Base-by-base conservation (phyloP, 2,113 vertebrate genomes). In the Entelurus aequoreus region DNA sequence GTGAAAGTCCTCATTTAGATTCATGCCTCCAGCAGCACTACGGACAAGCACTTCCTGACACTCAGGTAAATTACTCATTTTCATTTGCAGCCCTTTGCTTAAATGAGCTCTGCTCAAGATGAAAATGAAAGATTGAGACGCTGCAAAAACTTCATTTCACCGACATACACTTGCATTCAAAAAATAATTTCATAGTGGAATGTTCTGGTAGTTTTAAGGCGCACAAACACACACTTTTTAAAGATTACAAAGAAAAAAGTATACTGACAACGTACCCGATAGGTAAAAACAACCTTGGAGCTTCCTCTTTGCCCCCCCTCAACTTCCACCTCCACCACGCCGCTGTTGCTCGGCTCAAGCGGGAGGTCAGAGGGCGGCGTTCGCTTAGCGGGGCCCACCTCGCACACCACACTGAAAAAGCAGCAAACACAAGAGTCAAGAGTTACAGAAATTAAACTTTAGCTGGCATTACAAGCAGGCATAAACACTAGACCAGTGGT, bases 371-470 rank as follows among this genome's bases (percentile, higher is more conserved):
- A 1, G 0, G 74, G 82, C 0, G 78, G 81, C 0, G 5, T 1
- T 13, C 11, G 28, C 36, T 13, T 73, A 3, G 69, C 72, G 0
- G 82, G 66, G 1, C 87, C 86, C 11, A 91, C 88, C 77, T 89
- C 84, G 67, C 91, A 92, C 68, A 92, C 89, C 61, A 92, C 79
- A 4, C 91, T 92, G 78, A 53, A 49, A 65, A 15, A n/a, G n/a
- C 9, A 12, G 46, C 15, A 8, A 5, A 55, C 42, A 44, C 42
- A 42, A 42, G 8, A 8, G 6, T 42, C 40, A 42, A 9, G 8
- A 9, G 40, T 2, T 19, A 19, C 19, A 19, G 19, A 19, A 19
- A 19, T 19, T 1, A 1, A 21, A 16, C n/a, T 6, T 46, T 12
- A 4, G 44, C 3, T 28, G 3, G 21, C 21, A 28, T 28, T 3